A percentile compares a stretch with the other conserved stretches of the same genome.
phyloP scores from a whole-genome alignment of 2,113 vertebrate genomes.

The Sterrhoptilus dennistouni region DNA sequence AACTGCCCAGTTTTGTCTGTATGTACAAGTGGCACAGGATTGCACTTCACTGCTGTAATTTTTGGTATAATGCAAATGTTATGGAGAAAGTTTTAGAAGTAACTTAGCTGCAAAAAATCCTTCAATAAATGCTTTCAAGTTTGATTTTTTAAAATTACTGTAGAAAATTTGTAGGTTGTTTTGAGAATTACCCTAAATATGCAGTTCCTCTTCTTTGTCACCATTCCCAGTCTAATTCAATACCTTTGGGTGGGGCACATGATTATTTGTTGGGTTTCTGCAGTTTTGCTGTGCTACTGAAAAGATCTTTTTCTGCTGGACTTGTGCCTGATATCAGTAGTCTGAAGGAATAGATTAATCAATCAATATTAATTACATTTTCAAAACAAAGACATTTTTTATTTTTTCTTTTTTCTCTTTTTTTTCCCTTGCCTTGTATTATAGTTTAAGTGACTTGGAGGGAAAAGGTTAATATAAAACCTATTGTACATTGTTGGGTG shows the following conservation, averaged over 20 bases:
- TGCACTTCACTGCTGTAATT: background rate
- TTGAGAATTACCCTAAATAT: background rate
- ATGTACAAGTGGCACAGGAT: background rate
- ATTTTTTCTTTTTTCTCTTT: fast-evolving
- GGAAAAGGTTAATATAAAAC: background rate
- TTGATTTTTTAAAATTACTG: background rate
- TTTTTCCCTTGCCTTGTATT: background rate
- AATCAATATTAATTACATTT: background rate
- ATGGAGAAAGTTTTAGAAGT: background rate
- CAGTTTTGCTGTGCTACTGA: background rate
- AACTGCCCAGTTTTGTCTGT: background rate
- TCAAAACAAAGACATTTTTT: background rate
- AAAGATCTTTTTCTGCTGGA: background rate
- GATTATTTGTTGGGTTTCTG: background rate
- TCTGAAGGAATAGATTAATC: background rate
- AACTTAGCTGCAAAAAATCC: background rate
- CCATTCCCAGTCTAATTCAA: background rate
- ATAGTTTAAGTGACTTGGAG: background rate
- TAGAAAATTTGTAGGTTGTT: background rate
- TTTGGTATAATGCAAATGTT: background rate
- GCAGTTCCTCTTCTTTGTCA: background rate
- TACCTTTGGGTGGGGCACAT: background rate
- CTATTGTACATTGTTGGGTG: background rate
- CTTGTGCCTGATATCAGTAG: background rate
- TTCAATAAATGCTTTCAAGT: background rate